Evolutionary conservation across 1,140 invertebrate species (phyloP).

Genomic region (Drosophila kohkoa): DNA sequence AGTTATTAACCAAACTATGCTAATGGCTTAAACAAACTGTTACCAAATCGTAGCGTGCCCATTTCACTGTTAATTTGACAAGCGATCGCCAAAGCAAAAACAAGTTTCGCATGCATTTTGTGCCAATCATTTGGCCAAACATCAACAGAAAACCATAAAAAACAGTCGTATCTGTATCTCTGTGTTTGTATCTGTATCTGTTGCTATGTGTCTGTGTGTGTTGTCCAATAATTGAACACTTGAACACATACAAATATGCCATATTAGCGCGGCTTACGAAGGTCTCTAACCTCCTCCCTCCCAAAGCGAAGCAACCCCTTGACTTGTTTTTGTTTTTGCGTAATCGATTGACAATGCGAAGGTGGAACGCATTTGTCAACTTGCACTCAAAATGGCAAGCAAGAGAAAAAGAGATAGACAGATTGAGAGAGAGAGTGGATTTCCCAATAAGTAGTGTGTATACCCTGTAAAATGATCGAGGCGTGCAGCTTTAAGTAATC

Average conservation of each 20-base stretch:
- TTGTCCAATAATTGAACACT: slow-evolving; percentile 30
- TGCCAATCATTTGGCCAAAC: slow-evolving; percentile 53
- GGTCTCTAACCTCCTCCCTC: not conserved
- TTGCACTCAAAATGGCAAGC: slow-evolving; percentile 2
- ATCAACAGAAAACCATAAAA: slow-evolving; percentile 28
- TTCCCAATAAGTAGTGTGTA: not conserved
- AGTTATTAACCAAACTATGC: slow-evolving; percentile 34
- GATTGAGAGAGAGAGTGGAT: not conserved
- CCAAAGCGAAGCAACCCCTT: not conserved
- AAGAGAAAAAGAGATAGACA: not conserved
- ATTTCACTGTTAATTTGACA: slow-evolving; percentile 55
- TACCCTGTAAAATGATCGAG: slow-evolving; percentile 24
- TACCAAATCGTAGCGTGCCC: slow-evolving; percentile 30
- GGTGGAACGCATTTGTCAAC: slow-evolving; percentile 55
- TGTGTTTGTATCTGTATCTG: slow-evolving; percentile 7
- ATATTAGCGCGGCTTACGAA: slow-evolving; percentile 31
- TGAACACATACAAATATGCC: slow-evolving; percentile 31
- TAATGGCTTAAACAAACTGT: slow-evolving; percentile 39
- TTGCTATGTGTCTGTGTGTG: not conserved
- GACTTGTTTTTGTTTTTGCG: slow-evolving; percentile 52
- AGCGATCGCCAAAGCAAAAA: slow-evolving; percentile 33
- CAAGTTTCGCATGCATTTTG: slow-evolving; percentile 34
- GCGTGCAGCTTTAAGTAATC: not conserved
- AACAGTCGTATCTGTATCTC: not conserved
- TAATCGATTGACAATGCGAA: slow-evolving; percentile 62